These are phyloP conservation scores for Eremophila alpestris DNA, from an alignment of 2,797 vertebrate species.

Conservation along the genomic window DNA sequence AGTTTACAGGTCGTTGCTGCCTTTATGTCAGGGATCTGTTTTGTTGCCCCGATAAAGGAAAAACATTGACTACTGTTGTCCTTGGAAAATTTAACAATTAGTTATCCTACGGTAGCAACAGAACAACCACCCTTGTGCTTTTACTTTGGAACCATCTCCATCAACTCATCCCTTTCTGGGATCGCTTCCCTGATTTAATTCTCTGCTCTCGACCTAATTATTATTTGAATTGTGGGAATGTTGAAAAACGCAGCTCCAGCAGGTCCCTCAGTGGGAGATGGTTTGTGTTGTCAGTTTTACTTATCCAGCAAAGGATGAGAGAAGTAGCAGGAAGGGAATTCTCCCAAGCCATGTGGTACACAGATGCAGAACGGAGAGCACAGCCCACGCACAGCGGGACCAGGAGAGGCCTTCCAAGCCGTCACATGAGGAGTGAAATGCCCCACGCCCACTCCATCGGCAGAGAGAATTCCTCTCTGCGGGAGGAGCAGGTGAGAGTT, in stretches of 20 bases:
- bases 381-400: neutral
- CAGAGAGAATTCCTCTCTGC: neutral
- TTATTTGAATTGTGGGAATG: neutral
- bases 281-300: neutral
- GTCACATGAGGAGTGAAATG: accelerated
- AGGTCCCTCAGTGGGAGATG: neutral
- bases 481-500: neutral
- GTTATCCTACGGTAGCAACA: neutral
- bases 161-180: neutral
- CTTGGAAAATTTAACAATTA: neutral
- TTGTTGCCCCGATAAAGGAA: neutral
- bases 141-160: neutral
- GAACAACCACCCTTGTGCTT: neutral
- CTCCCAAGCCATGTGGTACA: neutral
- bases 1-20: neutral
- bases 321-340: neutral
- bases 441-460: neutral
- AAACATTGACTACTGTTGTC: neutral
- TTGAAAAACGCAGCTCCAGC: neutral
- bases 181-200: neutral
- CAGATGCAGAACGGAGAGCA: neutral
- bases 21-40: neutral
- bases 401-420: neutral
- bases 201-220: neutral
- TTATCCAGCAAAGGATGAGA: neutral